Evolutionary conservation across 2,888 invertebrate genomes (phyloP).

Genomic region (Drosophila rellima): DNA sequence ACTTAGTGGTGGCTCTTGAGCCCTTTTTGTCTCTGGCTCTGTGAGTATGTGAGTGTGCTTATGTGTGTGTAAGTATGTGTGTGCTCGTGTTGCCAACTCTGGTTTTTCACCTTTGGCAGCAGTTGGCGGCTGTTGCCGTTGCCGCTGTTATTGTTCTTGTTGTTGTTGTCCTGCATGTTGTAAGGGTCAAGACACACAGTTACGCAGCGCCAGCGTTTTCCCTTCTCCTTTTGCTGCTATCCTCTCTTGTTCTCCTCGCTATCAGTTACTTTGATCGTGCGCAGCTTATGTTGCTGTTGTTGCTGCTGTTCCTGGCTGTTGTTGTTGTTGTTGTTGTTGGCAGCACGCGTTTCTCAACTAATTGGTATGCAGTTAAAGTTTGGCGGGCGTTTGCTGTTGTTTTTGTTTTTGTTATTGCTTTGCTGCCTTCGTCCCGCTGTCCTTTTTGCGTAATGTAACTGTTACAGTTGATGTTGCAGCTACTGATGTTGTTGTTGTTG

Average conservation of each 20-base stretch:
- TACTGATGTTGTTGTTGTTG: conserved; percentile 30
- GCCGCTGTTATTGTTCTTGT: conserved; percentile 33
- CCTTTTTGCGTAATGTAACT: conserved; percentile 65
- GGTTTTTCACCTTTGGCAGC: conserved; percentile 83
- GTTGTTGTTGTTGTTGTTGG: conserved; percentile 63
- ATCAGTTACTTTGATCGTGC: conserved; percentile 75
- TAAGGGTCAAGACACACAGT: conserved; percentile 81
- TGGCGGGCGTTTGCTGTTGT: conserved; percentile 74
- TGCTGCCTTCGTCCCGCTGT: conserved; percentile 38
- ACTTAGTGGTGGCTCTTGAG: conserved; percentile 68
- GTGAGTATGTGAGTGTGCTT: conserved; percentile 10
- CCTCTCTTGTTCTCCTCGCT: conserved; percentile 42
- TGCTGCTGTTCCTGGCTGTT: conserved; percentile 29
- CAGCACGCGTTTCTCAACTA: conserved; percentile 84
- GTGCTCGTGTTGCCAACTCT: conserved; percentile 68
- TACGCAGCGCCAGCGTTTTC: conserved; percentile 64
- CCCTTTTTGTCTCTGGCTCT: conserved; percentile 44
- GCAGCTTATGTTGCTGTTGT: conserved; percentile 48
- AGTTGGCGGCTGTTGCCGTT: conserved; percentile 72
- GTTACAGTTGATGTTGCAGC: conserved; percentile 59
- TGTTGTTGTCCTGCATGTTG: conserved; percentile 73
- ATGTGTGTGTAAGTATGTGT: conserved; percentile 8
- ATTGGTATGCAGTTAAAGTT: conserved; percentile 83
- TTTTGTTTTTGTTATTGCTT: conserved; percentile 34
- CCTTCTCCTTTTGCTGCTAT: conserved; percentile 29